These are phyloP conservation scores for Calypte anna DNA, from an alignment of 2,113 vertebrate species.

Conservation along the genomic window DNA sequence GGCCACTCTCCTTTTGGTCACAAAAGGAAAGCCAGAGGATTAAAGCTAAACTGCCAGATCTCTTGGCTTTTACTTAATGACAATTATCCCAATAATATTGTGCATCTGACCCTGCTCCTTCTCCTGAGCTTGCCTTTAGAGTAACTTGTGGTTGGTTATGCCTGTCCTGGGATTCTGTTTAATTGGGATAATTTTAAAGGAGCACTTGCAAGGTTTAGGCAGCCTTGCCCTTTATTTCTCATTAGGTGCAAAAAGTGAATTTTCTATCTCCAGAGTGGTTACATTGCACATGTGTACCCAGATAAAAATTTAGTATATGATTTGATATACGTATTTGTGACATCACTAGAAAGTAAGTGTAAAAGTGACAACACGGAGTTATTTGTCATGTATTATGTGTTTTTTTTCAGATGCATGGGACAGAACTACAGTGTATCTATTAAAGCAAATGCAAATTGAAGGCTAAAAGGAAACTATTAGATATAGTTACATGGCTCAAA, in stretches of 20 bases:
- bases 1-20: neutral
- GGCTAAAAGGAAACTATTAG: neutral
- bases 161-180: neutral
- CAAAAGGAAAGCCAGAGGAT: neutral
- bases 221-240: neutral
- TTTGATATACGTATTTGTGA: neutral
- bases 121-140: neutral
- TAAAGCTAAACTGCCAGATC: neutral
- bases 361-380: neutral
- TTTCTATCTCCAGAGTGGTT: neutral
- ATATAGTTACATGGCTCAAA: neutral
- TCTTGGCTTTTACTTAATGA: neutral
- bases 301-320: neutral
- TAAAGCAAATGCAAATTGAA: conserved; percentile 14
- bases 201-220: neutral
- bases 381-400: neutral
- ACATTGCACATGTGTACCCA: neutral
- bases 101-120: neutral
- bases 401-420: neutral
- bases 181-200: neutral
- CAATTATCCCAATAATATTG: neutral
- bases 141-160: neutral
- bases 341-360: neutral
- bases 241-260: neutral
- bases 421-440: neutral